phyloP scores from a whole-genome alignment of 1,140 invertebrate genomes.

The Trissolcus basalis region DNA sequence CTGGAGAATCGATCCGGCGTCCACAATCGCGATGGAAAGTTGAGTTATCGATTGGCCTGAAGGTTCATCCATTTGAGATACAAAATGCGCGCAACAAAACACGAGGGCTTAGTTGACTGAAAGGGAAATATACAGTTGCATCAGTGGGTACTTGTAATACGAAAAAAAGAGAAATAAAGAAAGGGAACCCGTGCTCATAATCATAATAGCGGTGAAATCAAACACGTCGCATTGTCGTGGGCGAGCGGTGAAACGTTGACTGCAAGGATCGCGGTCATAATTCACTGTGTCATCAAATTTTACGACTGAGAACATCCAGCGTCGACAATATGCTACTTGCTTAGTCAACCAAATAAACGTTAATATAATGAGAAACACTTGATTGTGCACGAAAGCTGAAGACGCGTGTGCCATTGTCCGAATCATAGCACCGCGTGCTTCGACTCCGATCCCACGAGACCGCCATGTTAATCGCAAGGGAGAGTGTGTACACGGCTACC shows the following conservation, averaged over 20 bases:
- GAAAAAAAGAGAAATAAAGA: not conserved
- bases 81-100: constrained; percentile 14
- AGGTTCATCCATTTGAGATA: constrained; percentile 17
- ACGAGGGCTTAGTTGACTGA: constrained; percentile 50
- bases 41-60: constrained; percentile 45
- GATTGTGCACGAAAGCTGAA: constrained; percentile 61
- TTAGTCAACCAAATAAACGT: constrained; percentile 52
- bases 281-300: constrained; percentile 53
- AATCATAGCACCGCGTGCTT: constrained; percentile 1
- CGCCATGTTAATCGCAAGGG: constrained; percentile 40
- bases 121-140: constrained; percentile 30
- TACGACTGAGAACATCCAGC: constrained; percentile 36
- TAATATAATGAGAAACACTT: constrained; percentile 56
- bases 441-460: constrained; percentile 34
- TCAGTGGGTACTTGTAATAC: constrained; percentile 12
- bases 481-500: not conserved
- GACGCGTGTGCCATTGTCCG: constrained; percentile 60
- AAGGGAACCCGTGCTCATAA: constrained; percentile 9
- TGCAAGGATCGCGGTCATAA: constrained; percentile 15
- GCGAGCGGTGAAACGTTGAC: constrained; percentile 8
- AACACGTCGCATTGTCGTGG: constrained; percentile 1
- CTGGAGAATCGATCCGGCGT: constrained; percentile 37
- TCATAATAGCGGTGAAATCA: constrained; percentile 3
- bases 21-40: constrained; percentile 34
- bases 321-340: constrained; percentile 58